Conservation (phyloP, 1,140 invertebrate species). For the Drosophila pallidifrons region DNA sequence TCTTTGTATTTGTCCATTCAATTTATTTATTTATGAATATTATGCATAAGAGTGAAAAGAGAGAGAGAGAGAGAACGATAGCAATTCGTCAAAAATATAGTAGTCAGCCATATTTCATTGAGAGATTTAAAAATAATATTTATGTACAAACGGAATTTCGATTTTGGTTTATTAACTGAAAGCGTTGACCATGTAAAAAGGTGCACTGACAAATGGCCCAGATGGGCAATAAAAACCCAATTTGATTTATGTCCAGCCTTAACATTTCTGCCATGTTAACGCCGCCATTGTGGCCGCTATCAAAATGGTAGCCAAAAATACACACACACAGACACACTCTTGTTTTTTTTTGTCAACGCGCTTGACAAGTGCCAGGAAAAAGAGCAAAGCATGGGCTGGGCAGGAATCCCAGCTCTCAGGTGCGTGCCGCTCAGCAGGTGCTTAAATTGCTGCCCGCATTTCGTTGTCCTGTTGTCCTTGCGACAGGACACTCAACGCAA, state of each 20-base stretch:
- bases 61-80: background rate
- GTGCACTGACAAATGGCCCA: conserved; percentile 65
- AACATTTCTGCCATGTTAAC: conserved; percentile 62
- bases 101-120: conserved; percentile 69
- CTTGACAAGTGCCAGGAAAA: conserved; percentile 27
- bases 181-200: conserved; percentile 61
- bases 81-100: conserved; percentile 57
- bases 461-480: conserved; percentile 6
- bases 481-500: conserved; percentile 22
- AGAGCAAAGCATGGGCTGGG: background rate
- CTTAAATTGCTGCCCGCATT: conserved; percentile 35
- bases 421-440: conserved; percentile 37
- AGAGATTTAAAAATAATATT: conserved; percentile 76
- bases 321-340: too few relatives aligned
- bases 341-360: conserved; percentile 50
- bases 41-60: conserved; percentile 22
- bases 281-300: conserved; percentile 62
- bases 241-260: conserved; percentile 72
- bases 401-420: background rate
- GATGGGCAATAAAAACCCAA: conserved; percentile 64
- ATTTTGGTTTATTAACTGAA: conserved; percentile 75
- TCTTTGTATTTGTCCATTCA: conserved; percentile 26
- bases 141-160: conserved; percentile 53
- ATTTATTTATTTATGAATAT: conserved; percentile 73
- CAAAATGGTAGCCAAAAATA: conserved; percentile 37